These are phyloP conservation scores for Epizoanthus fatuus DNA, from an alignment of 92 coral and sea anemone genomes.

Conservation along the genomic window DNA sequence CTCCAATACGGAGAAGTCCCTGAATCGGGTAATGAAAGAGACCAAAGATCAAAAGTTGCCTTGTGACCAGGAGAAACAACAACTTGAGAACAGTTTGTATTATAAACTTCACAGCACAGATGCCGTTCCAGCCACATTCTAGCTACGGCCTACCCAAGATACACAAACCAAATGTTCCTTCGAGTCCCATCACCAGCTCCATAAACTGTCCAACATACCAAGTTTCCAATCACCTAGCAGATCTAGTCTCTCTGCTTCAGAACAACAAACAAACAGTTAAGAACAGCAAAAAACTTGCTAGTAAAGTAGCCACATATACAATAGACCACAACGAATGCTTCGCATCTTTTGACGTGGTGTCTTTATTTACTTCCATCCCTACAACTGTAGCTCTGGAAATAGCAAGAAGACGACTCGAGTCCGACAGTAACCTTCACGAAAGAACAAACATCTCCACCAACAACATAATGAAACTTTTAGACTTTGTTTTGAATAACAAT, in stretches of 20 bases:
- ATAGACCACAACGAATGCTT: slow-evolving; percentile 11
- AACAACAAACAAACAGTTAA: slow-evolving; percentile 34
- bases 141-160: slow-evolving; percentile 35
- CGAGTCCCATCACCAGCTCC: slow-evolving; percentile 26
- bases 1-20: slow-evolving; percentile 22
- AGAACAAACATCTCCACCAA: neutral
- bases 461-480: too few relatives aligned
- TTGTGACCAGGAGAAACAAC: neutral
- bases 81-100: too few relatives aligned
- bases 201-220: slow-evolving; percentile 34
- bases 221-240: slow-evolving; percentile 37
- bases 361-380: slow-evolving; percentile 1
- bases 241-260: slow-evolving; percentile 13
- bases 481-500: too few relatives aligned
- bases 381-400: slow-evolving; percentile 34
- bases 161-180: slow-evolving; percentile 15
- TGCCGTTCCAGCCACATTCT: slow-evolving; percentile 35
- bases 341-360: slow-evolving; percentile 6
- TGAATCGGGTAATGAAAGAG: neutral
- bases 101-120: slow-evolving; percentile 11
- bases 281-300: slow-evolving; percentile 38
- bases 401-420: neutral
- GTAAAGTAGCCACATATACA: neutral
- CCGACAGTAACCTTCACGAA: neutral
- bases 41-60: neutral